Evolutionary conservation across 2,797 vertebrate species (phyloP), one percentile per base, ranked within the genome.

Genomic region (Enteromius fasciolatus): DNA sequence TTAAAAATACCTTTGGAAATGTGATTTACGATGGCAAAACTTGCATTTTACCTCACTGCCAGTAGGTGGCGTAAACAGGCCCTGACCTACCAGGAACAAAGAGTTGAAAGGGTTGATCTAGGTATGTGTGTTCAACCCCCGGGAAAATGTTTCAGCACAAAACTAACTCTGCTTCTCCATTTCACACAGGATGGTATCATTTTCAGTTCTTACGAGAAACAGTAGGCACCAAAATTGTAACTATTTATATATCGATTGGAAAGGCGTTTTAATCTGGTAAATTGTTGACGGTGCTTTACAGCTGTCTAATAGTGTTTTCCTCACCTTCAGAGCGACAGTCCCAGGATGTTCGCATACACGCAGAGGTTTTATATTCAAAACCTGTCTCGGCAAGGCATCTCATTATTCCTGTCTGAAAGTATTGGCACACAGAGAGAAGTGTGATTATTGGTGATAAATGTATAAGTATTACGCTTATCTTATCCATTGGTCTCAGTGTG

Each of bases 371-470:
- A 78, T 85, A 86, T 87, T 86, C 85, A 85, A 87, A 86, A 87
- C 86, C 85, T 86, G 87, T 73, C 85, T 84, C 86, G 78, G 75
- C 87, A 89, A 86, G 84, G 78, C 82, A 84, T 87, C 87, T 87
- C 88, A 88, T 89, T 87, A 89, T 90, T 86, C 83, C 81, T 82
- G 83, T 83, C 83, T 84, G 83, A 81, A 89, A 80, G 82, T 86
- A 86, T 86, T 81, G 80, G 83, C 89, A 89, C 89, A 90, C 83
- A 87, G 85, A 84, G 85, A 75, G 80, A 88, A 89, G 90, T 90
- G 90, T 90, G 90, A 90, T 90, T 89, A 88, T 88, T 90, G 89
- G 90, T 88, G 90, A 90, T 90, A 90, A 90, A 87, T 87, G 89
- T 89, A 89, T 90, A 87, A 90, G 88, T 80, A 89, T 89, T 86